Evolutionary conservation across 2,888 invertebrate genomes (phyloP).

Genomic region (Cacoxenus indagator): DNA sequence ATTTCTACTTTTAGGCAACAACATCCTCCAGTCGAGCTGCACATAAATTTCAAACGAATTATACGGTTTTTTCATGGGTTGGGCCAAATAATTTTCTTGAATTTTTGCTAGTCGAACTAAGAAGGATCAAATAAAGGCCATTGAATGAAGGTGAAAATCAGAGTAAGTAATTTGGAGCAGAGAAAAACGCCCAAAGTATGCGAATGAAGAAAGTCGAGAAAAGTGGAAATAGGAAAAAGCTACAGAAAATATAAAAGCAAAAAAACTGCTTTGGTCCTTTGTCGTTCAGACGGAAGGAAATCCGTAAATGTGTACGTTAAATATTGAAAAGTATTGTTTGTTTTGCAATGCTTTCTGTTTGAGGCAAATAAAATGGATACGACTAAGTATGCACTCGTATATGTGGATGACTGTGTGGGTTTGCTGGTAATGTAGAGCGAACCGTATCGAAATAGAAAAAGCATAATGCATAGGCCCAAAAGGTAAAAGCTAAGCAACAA

Average conservation of each 20-base stretch:
- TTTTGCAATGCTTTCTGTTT: slow-evolving; percentile 26
- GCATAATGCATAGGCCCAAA: slow-evolving; percentile 18
- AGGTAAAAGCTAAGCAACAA: slow-evolving; percentile 9
- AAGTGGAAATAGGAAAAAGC: slow-evolving; percentile 18
- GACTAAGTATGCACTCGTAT: not conserved
- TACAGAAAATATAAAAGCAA: slow-evolving; percentile 12
- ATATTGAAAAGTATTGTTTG: slow-evolving; percentile 46
- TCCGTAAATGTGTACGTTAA: slow-evolving; percentile 44
- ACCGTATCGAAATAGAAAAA: not conserved
- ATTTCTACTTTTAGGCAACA: not conserved
- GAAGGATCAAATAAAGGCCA: no score
- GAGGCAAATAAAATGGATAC: slow-evolving; percentile 9
- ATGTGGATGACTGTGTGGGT: not conserved
- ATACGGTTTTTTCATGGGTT: slow-evolving; percentile 27
- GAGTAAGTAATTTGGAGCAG: slow-evolving; percentile 25
- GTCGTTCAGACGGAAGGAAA: slow-evolving; percentile 33
- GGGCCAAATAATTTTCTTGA: not conserved
- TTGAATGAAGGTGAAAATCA: not conserved
- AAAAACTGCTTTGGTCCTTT: not conserved
- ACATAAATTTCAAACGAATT: slow-evolving; percentile 15
- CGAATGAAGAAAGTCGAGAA: slow-evolving; percentile 28
- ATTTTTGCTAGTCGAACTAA: not conserved
- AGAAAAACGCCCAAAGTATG: slow-evolving; percentile 34
- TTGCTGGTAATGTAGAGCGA: not conserved
- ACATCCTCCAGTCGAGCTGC: not conserved